phyloP scores from a whole-genome alignment of 2,888 invertebrate genomes.

The Sarcophaga subvicina region DNA sequence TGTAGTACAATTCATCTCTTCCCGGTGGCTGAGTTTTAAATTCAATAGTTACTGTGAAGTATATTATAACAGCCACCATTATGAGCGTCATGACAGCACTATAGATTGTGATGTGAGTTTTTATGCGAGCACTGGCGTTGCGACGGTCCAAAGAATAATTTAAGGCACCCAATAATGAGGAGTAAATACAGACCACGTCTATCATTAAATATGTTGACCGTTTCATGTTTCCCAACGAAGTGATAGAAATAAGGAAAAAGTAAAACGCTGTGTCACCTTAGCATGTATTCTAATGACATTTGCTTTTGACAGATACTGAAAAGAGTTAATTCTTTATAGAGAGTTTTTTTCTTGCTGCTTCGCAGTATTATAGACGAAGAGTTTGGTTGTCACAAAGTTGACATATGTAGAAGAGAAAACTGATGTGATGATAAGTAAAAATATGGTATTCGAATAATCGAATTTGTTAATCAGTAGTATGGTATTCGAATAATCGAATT shows the following conservation, averaged over 20 bases:
- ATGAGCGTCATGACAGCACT: neutral
- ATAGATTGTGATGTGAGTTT: neutral
- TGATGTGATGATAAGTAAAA: too few species aligned
- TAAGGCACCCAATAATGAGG: slow-evolving; percentile 40
- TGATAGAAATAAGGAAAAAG: neutral
- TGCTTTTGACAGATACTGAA: too few species aligned
- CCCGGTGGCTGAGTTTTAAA: slow-evolving; percentile 3
- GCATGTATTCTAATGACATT: too few species aligned
- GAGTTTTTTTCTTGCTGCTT: too few species aligned
- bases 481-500: too few species aligned
- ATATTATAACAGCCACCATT: slow-evolving; percentile 9
- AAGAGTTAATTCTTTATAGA: too few species aligned
- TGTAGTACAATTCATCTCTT: slow-evolving; percentile 27
- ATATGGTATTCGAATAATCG: too few species aligned
- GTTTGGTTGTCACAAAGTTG: too few species aligned
- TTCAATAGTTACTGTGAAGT: slow-evolving; percentile 4
- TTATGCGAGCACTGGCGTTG: neutral
- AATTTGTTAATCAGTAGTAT: too few species aligned
- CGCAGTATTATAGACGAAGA: too few species aligned
- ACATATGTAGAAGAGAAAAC: too few species aligned
- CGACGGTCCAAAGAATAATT: slow-evolving; percentile 18
- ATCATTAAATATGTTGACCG: slow-evolving; percentile 44
- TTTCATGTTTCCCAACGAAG: slow-evolving; percentile 23
- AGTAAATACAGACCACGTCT: neutral
- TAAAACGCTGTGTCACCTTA: neutral